Conservation (phyloP, 2,888 invertebrate species). For the Gymnosoma rotundatum region DNA sequence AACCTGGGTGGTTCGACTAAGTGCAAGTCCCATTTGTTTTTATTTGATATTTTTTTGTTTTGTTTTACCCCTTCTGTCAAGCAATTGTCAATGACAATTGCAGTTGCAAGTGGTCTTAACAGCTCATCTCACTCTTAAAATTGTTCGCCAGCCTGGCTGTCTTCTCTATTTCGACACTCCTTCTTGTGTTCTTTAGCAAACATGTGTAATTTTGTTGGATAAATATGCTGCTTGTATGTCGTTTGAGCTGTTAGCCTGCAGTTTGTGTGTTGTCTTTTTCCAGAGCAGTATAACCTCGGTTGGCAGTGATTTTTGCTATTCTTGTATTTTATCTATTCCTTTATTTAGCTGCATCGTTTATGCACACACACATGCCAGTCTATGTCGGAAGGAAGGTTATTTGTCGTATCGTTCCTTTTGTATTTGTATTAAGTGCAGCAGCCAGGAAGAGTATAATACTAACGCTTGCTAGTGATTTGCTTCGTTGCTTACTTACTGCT, state of each 20-base stretch:
- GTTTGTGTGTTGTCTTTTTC: slow-evolving; percentile 13
- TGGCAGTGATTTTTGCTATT: slow-evolving; percentile 31
- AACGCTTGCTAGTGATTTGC: slow-evolving; percentile 8
- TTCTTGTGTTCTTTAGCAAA: neutral
- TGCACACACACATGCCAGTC: slow-evolving; percentile 28
- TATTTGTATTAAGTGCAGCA: slow-evolving; percentile 73
- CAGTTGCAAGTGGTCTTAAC: slow-evolving; percentile 56
- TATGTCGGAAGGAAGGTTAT: slow-evolving; percentile 74
- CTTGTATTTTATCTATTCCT: neutral
- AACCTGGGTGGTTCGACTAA: neutral
- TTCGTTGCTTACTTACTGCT: slow-evolving; percentile 28
- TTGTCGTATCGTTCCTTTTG: slow-evolving; percentile 77
- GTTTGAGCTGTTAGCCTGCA: neutral
- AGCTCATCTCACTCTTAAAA: slow-evolving; percentile 23
- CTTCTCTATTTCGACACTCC: neutral
- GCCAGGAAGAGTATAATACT: neutral
- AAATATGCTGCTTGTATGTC: slow-evolving; percentile 13
- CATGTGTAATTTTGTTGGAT: slow-evolving; percentile 33
- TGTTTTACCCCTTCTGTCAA: slow-evolving; percentile 53
- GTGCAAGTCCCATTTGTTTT: slow-evolving; percentile 8
- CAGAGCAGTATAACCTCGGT: slow-evolving; percentile 24
- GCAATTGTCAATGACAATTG: slow-evolving; percentile 66
- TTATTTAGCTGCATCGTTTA: slow-evolving; percentile 1
- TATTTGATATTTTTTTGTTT: neutral
- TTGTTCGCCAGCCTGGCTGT: slow-evolving; percentile 2